phyloP scores from a whole-genome alignment of 1,140 invertebrate genomes.

The Gonatopus flavifemur region DNA sequence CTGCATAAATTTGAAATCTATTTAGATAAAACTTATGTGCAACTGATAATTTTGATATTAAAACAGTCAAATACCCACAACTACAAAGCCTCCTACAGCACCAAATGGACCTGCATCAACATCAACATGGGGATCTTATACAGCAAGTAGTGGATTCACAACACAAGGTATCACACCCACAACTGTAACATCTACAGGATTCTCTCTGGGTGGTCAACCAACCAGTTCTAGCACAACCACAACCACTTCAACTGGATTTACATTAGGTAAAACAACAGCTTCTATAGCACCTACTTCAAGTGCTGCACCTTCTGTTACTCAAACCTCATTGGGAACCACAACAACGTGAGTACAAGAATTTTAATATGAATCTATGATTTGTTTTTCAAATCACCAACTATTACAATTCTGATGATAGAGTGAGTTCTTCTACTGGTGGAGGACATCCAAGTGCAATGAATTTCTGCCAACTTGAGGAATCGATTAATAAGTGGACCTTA shows the following conservation, averaged over 20 bases:
- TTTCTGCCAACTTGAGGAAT: constrained; percentile 88
- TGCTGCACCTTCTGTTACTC: constrained; percentile 48
- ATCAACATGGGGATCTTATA: too few relatives aligned
- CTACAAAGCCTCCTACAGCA: too few relatives aligned
- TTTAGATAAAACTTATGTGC: too few relatives aligned
- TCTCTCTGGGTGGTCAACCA: constrained; percentile 36
- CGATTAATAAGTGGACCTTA: constrained; percentile 93
- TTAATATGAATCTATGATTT: constrained; percentile 1
- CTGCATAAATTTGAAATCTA: too few relatives aligned
- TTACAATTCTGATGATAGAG: constrained; percentile 30
- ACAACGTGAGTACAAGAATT: constrained; percentile 52
- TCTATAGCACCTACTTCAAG: constrained; percentile 47
- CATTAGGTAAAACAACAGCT: constrained; percentile 35
- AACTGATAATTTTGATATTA: too few relatives aligned
- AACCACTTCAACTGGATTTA: constrained; percentile 21
- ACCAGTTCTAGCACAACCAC: constrained; percentile 22
- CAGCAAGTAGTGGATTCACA: too few relatives aligned
- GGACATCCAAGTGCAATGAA: constrained; percentile 66
- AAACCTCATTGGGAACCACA: constrained; percentile 48
- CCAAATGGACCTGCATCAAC: too few relatives aligned
- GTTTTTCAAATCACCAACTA: not conserved
- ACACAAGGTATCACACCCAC: constrained; percentile 5
- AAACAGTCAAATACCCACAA: too few relatives aligned
- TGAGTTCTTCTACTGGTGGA: constrained; percentile 50
- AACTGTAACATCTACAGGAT: constrained; percentile 28